phyloP scores from a whole-genome alignment of 2,888 invertebrate genomes.

The Archips xylosteana region DNA sequence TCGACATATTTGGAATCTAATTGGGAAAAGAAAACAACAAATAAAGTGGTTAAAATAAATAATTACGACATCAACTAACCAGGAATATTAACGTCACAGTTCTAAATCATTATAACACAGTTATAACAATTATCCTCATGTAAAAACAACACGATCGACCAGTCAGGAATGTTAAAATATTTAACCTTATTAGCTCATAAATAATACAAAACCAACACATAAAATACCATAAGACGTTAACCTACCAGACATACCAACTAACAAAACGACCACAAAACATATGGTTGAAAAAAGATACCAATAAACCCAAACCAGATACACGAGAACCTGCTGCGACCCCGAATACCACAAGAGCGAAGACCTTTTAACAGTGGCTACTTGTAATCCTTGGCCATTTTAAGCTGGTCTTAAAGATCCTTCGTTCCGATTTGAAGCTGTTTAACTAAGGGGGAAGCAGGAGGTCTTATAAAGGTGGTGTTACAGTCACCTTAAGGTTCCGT shows the following conservation, averaged over 20 bases:
- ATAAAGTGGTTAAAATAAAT: background rate
- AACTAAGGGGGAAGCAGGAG: constrained; percentile 47
- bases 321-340: constrained; percentile 61
- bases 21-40: background rate
- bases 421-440: constrained; percentile 44
- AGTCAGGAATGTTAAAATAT: constrained; percentile 32
- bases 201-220: constrained; percentile 53
- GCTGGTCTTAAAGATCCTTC: constrained; percentile 53
- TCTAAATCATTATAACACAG: constrained; percentile 22
- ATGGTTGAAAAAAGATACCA: constrained; percentile 78
- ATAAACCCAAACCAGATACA: constrained; percentile 61
- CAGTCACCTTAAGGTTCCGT: constrained; percentile 83
- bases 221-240: constrained; percentile 68
- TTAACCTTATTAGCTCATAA: constrained; percentile 39
- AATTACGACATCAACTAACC: background rate
- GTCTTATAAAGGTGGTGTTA: constrained; percentile 66
- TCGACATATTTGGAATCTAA: background rate
- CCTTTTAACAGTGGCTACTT: constrained; percentile 59
- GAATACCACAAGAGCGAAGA: constrained; percentile 63
- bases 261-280: constrained; percentile 81
- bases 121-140: constrained; percentile 26
- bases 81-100: constrained; percentile 1
- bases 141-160: constrained; percentile 22
- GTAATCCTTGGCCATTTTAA: constrained; percentile 53
- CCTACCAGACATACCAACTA: constrained; percentile 78